A percentile compares a stretch with the other conserved stretches of the same genome.
Evolutionary conservation across 2,888 invertebrate species (phyloP).

Genomic region (Sesia apiformis): DNA sequence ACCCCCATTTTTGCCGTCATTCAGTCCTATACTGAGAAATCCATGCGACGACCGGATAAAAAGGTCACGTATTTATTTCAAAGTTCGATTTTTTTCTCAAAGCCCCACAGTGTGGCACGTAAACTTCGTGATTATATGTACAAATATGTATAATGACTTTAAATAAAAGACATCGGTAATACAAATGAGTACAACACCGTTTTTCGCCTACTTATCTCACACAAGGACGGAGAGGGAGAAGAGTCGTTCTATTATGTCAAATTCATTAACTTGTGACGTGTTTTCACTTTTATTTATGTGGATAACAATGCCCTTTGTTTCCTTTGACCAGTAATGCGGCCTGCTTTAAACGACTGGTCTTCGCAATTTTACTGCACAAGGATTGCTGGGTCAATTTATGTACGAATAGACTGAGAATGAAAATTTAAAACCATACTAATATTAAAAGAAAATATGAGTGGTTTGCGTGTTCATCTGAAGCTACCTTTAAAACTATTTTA

Average conservation of each 20-base stretch:
- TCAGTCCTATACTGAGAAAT: constrained; percentile 11
- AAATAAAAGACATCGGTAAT: too few species aligned
- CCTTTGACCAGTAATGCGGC: constrained; percentile 30
- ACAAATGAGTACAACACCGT: too few species aligned
- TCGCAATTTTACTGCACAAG: background rate
- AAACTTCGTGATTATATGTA: too few species aligned
- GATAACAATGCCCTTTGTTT: constrained; percentile 38
- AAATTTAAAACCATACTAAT: too few species aligned
- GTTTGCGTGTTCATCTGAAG: too few species aligned
- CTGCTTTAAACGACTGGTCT: background rate
- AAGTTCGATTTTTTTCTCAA: too few species aligned
- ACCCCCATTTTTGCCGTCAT: constrained; percentile 23
- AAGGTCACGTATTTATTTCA: constrained; percentile 7
- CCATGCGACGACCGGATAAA: constrained; percentile 7
- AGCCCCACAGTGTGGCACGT: too few species aligned
- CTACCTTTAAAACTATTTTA: too few species aligned
- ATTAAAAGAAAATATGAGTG: too few species aligned
- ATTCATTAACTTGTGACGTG: constrained; percentile 32
- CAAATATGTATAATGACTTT: too few species aligned
- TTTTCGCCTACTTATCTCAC: background rate
- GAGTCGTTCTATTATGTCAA: constrained; percentile 25
- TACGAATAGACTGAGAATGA: too few species aligned
- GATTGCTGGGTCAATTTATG: too few species aligned
- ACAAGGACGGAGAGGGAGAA: constrained; percentile 9
- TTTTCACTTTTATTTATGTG: constrained; percentile 31